Base-by-base conservation (phyloP, 1,140 invertebrate species). In the Eumeta japonica region DNA sequence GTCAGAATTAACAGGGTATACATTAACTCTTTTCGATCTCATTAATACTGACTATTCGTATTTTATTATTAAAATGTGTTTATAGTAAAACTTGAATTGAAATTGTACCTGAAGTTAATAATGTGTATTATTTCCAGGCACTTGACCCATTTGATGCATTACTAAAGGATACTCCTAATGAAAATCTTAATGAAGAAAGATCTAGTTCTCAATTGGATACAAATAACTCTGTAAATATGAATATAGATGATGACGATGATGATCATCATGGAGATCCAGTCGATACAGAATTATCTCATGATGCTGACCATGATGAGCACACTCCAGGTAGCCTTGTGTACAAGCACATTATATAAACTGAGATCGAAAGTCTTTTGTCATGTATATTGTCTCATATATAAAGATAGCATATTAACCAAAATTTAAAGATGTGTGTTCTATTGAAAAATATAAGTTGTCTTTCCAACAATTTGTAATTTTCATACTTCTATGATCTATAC, bases 141-240 rank as follows among this genome's bases (percentile, higher is more conserved):
- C 42, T 67, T 18, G 74, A 76, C 51, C 74, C 74, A 9, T 76
- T 76, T 56, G 72, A 76, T 48, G 60, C 68, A 16, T 45, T 76
- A 1, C 37, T 76, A 10, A 71, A 66, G 49, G 62, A 68, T 33
- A 43, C 45, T 10, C 42, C 34, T 39, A 55, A 64, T 15, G 32
- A 45, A 11, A 36, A 16, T 37, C 18, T 35, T 40, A 31, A 38
- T 10, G 51, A 55, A 10, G 51, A 48, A 38, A 33, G 41, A 19
- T 52, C 52, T 18, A 44, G 52, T 7, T 45, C 52, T 5, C 46
- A 47, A 13, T 34, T 39, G 16, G 49, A 58, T 35, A 46, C 47
- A 16, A 39, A 46, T n/a, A 41, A 48, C 5, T 47, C 52, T 16
- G 50, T 55, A n/a, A n/a, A n/a, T 9, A 51, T 20, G 0, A 39